Conservation (phyloP, 2,113 vertebrate genomes). For the Pachypanchax playfairii region DNA sequence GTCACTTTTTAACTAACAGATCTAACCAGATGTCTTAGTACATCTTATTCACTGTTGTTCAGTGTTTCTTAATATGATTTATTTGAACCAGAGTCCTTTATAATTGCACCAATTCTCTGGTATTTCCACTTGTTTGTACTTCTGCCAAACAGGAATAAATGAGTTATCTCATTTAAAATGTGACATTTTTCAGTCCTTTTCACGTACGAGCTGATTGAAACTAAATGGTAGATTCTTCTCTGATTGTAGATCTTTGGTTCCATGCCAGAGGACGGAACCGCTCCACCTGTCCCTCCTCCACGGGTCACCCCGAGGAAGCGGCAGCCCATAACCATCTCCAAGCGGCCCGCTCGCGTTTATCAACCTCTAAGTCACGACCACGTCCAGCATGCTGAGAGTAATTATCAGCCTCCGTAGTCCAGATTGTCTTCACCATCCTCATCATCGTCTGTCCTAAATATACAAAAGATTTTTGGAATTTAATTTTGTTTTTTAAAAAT, state of each 20-base stretch:
- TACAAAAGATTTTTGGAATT: slow-evolving; percentile 6
- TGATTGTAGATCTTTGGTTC: slow-evolving; percentile 87
- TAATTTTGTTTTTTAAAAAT: slow-evolving; percentile 1
- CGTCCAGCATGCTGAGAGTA: slow-evolving; percentile 82
- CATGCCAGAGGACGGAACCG: slow-evolving; percentile 85
- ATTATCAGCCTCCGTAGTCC: slow-evolving; percentile 66
- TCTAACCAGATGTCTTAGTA: no score
- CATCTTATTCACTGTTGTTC: no score
- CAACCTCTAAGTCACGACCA: slow-evolving; percentile 77
- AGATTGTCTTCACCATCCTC: slow-evolving; percentile 51
- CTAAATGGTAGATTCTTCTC: neutral
- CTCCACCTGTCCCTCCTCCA: slow-evolving; percentile 89
- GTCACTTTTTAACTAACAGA: neutral
- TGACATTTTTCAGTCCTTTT: slow-evolving; percentile 1
- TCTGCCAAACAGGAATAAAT: neutral
- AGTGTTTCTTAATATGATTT: neutral
- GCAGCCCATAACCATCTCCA: slow-evolving; percentile 98
- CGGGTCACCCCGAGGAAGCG: slow-evolving; percentile 87
- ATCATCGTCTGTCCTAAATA: slow-evolving; percentile 32
- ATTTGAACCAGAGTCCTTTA: neutral
- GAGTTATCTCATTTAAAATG: no score
- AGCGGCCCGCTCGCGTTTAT: slow-evolving; percentile 86
- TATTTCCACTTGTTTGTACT: no score
- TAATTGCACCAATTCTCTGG: no score
- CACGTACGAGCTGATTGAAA: neutral